Evolutionary conservation across 2,888 invertebrate genomes (phyloP).

Genomic region (Euproctis similis): DNA sequence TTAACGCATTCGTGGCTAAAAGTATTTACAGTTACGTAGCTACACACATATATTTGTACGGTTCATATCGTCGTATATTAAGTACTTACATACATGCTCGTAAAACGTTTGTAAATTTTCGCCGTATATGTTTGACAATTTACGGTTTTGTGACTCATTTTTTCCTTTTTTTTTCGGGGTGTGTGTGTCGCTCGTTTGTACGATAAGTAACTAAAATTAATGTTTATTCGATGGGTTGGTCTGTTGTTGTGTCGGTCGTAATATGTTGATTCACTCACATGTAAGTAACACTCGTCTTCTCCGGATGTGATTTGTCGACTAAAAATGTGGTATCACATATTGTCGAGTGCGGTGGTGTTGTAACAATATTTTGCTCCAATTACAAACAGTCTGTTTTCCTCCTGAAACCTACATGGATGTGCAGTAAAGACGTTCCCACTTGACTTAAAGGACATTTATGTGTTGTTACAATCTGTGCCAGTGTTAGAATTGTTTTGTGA

Average conservation of each 20-base stretch:
- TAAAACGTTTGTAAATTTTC: constrained; percentile 3
- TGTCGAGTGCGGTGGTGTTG: constrained; percentile 46
- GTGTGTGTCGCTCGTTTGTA: constrained; percentile 34
- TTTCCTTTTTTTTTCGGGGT: too few species aligned
- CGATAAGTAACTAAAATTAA: constrained; percentile 32
- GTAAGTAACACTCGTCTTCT: constrained; percentile 47
- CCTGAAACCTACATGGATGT: constrained; percentile 45
- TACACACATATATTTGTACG: too few species aligned
- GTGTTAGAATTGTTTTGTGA: constrained; percentile 17
- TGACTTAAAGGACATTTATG: constrained; percentile 6
- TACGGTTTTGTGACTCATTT: constrained; percentile 16
- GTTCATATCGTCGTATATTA: too few species aligned
- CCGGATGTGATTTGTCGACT: constrained; percentile 74
- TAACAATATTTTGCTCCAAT: constrained; percentile 47
- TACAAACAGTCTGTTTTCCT: constrained; percentile 65
- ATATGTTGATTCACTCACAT: constrained; percentile 61
- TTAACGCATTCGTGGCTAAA: too few species aligned
- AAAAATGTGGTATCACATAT: constrained; percentile 67
- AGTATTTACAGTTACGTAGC: too few species aligned
- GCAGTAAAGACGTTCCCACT: constrained; percentile 19
- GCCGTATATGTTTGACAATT: constrained; percentile 4
- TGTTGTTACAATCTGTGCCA: constrained; percentile 10
- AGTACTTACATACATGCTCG: constrained; percentile 5
- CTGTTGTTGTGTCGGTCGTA: constrained; percentile 42
- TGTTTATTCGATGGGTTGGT: constrained; percentile 48